Evolutionary conservation across 1,140 invertebrate species (phyloP).

Genomic region (Maconellicoccus hirsutus): DNA sequence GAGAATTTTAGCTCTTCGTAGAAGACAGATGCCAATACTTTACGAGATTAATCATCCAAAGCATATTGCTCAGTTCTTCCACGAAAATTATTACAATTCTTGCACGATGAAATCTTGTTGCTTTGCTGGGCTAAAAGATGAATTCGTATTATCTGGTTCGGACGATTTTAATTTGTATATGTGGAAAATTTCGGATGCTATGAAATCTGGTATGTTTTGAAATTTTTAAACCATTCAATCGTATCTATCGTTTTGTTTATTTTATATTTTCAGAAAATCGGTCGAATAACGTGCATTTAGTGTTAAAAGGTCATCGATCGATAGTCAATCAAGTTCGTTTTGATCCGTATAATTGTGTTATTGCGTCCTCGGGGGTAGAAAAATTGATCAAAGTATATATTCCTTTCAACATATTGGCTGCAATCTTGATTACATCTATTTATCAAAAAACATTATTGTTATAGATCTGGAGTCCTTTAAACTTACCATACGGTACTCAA

Average conservation of each 20-base stretch:
- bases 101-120: constrained; percentile 95
- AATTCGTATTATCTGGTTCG: constrained; percentile 81
- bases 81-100: constrained; percentile 85
- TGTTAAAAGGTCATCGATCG: constrained; percentile 79
- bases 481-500: background rate
- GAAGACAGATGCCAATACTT: constrained; percentile 69
- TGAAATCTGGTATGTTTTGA: background rate
- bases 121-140: constrained; percentile 80
- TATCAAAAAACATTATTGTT: background rate
- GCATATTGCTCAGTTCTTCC: constrained; percentile 74
- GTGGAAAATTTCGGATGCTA: constrained; percentile 67
- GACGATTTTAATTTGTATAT: constrained; percentile 93
- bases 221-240: too few relatives aligned
- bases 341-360: constrained; percentile 66
- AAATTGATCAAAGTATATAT: constrained; percentile 77
- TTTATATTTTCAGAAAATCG: constrained; percentile 36
- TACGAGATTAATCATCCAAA: constrained; percentile 55
- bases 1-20: constrained; percentile 65
- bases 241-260: constrained; percentile 24
- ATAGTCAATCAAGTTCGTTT: constrained; percentile 94
- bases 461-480: background rate
- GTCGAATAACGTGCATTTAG: constrained; percentile 60
- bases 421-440: constrained; percentile 28
- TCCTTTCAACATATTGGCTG: background rate
- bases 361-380: constrained; percentile 89